Evolutionary conservation across 2,113 vertebrate genomes (phyloP), one percentile per base, ranked within the genome.

Genomic region (Eupsittula cactorum): DNA sequence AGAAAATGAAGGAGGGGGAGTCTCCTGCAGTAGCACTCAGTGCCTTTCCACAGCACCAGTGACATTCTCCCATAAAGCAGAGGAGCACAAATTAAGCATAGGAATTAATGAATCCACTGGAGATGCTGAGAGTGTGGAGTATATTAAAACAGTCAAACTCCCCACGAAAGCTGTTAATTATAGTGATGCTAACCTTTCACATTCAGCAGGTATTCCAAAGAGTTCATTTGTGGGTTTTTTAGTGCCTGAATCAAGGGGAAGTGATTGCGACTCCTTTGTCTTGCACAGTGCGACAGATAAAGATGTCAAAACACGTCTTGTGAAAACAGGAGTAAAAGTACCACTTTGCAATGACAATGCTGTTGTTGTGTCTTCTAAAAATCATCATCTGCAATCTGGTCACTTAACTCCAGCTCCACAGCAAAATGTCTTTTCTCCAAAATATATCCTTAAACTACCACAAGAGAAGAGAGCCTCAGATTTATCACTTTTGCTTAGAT

Each of bases 381-480:
- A 6, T 7, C 78, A 62, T 47, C 70, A 62, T 8, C 73, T 79
- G 63, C 29, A 76, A 31, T 55, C 80, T 76, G 82, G 57, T 74
- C 41, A 4, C 8, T 69, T 20, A 31, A 29, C 29, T 60, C 65
- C 50, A 7, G 42, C 44, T 57, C 59, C 77, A 57, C 27, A 46
- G 39, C 86, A 82, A 57, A 84, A 92, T 29, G 31, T 75, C 42
- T 98, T 98, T 76, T 87, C 94, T 80, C 98, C 98, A 46, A 98
- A 98, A 93, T 98, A 98, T 11, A 96, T 98, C 44, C 97, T 98
- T 79, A 97, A 95, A 92, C 86, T 98, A 80, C 96, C 97, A 4
- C 96, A 91, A 53, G 95, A 84, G 57, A 95, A 85, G 55, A 81
- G 13, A 49, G 16, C 9, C 33, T 46, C 75, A 12, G 64, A 70